These are phyloP conservation scores for Fragum sueziense DNA, from an alignment of 2,888 invertebrate species.

Conservation along the genomic window DNA sequence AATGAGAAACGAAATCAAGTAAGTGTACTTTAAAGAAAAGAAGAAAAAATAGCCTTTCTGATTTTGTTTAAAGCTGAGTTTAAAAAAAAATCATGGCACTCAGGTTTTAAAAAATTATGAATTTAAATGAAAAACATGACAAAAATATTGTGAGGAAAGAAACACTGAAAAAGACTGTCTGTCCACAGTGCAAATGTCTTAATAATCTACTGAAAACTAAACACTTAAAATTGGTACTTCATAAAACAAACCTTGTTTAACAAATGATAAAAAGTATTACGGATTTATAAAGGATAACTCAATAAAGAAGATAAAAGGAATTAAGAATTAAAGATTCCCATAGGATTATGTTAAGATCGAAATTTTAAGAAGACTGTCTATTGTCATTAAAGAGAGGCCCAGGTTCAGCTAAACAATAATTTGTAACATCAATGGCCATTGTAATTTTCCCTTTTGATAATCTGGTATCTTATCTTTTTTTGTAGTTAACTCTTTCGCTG, in stretches of 20 bases:
- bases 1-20: background rate
- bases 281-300: background rate
- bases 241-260: too few relatives aligned
- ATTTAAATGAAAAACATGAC: too few relatives aligned
- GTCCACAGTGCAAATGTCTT: too few relatives aligned
- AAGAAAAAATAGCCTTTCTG: background rate
- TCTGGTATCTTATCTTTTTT: background rate
- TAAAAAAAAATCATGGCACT: too few relatives aligned
- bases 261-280: too few relatives aligned
- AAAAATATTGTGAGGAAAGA: too few relatives aligned
- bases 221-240: too few relatives aligned
- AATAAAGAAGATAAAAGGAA: background rate
- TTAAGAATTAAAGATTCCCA: background rate
- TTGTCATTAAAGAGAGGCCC: background rate
- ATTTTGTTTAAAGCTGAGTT: background rate
- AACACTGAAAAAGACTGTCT: too few relatives aligned
- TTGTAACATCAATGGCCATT: background rate
- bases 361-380: background rate
- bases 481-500: too few relatives aligned
- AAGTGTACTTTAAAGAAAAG: background rate
- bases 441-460: background rate
- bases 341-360: background rate
- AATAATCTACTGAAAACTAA: too few relatives aligned
- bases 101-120: too few relatives aligned
- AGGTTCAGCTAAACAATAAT: background rate